Base-by-base conservation (phyloP, 2,888 invertebrate species). In the Dexiosoma caninum region DNA sequence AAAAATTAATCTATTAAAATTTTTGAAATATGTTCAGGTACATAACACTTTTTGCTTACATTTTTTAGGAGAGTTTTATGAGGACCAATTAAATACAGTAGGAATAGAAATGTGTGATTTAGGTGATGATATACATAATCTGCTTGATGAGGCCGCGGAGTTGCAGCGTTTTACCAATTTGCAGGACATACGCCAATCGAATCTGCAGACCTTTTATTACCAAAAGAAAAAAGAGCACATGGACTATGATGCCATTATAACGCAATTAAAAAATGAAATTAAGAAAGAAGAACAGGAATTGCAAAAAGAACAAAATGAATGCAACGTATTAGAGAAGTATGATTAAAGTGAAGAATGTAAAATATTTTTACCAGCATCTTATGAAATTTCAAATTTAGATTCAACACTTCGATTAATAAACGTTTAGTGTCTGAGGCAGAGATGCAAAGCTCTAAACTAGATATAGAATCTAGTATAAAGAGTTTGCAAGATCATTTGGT, bases 91-190 rank as follows among this genome's bases (percentile, higher is more conserved):
- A 5, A 88, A 87, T 62, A 53, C 84, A 16, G 72, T 87, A 9
- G 85, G 86, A 2, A 72, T 88, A 4, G 88, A 89, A 51, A 71
- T 89, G 1, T 85, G 85, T 42, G 88, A 89, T 78, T 79, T 89
- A 37, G 87, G 87, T 0, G 88, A 88, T 59, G 86, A 88, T 57
- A 82, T 87, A 10, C 46, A 83, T 14, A 67, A 81, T 2, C 77
- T 87, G 42, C 79, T 89, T 9, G 86, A 86, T 23, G 86, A 87
- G 64, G 85, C 85, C 35, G 86, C 86, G 6, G 84, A 86, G 14
- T 27, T 88, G 0, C 88, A 89, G 60, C 70, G 67, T 5, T 76
- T 83, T 6, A 85, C 86, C 0, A 84, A 87, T 62, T 53, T 89
- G 12, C 86, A 86, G 6, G 86, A 88, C 16, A 74, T 89, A 0